These are phyloP conservation scores for Clanis bilineata DNA, from an alignment of 2,888 invertebrate genomes.

Conservation along the genomic window DNA sequence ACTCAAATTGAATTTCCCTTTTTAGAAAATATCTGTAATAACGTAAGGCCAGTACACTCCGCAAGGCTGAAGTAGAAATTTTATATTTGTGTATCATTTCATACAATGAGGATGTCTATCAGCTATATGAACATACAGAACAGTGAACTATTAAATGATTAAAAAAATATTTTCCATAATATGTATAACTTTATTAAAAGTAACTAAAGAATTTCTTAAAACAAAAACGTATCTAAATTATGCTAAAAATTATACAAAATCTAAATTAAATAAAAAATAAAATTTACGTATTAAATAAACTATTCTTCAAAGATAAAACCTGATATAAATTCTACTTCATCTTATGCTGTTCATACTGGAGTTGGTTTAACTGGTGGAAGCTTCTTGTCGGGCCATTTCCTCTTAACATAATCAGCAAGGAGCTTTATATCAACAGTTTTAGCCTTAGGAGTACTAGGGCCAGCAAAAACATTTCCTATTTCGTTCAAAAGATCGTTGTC, in stretches of 20 bases:
- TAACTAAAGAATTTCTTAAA: slow-evolving; percentile 21
- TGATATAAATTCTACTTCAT: slow-evolving; percentile 8
- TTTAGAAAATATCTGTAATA: no score
- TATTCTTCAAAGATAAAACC: slow-evolving; percentile 4
- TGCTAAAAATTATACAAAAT: neutral
- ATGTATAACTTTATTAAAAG: slow-evolving; percentile 14
- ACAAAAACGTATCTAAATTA: neutral
- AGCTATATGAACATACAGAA: no score
- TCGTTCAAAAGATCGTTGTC: slow-evolving; percentile 50
- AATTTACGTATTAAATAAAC: neutral
- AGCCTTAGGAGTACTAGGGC: slow-evolving; percentile 39
- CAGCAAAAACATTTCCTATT: slow-evolving; percentile 45
- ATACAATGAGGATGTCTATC: no score
- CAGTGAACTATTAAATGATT: no score
- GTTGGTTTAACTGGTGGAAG: slow-evolving; percentile 52
- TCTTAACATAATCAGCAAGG: slow-evolving; percentile 51
- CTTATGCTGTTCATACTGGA: slow-evolving; percentile 33
- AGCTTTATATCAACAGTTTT: slow-evolving; percentile 45
- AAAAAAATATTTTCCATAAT: slow-evolving; percentile 9
- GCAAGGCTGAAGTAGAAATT: no score
- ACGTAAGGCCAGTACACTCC: no score
- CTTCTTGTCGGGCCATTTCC: slow-evolving; percentile 61
- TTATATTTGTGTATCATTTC: no score
- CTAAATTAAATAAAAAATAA: neutral
- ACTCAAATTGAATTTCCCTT: no score